Conservation (phyloP, 2,888 invertebrate genomes). For the Elmis aenea region DNA sequence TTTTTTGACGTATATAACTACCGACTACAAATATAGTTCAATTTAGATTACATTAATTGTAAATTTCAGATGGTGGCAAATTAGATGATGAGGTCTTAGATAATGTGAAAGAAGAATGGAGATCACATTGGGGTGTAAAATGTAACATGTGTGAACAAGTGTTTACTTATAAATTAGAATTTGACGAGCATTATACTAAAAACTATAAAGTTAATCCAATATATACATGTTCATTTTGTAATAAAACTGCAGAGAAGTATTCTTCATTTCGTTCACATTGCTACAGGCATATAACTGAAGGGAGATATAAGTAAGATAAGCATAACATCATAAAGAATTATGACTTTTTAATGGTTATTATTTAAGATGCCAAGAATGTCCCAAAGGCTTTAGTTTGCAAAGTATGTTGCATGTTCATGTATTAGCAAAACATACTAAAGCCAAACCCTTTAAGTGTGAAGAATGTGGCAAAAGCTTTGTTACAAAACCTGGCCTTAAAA, state of each 20-base stretch:
- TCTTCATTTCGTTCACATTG: constrained; percentile 53
- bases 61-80: constrained; percentile 33
- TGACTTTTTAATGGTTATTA: constrained; percentile 4
- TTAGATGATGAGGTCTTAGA: constrained; percentile 45
- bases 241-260: constrained; percentile 53
- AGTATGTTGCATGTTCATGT: constrained; percentile 53
- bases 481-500: constrained; percentile 47
- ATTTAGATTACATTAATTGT: constrained; percentile 1
- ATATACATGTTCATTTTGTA: constrained; percentile 56
- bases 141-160: constrained; percentile 52
- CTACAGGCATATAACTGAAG: constrained; percentile 54
- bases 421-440: constrained; percentile 47
- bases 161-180: constrained; percentile 50
- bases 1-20: too few relatives aligned
- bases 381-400: constrained; percentile 51
- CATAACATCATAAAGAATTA: background rate
- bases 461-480: constrained; percentile 47
- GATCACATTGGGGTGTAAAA: constrained; percentile 50
- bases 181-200: constrained; percentile 51
- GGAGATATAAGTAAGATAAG: constrained; percentile 49
- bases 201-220: constrained; percentile 46
- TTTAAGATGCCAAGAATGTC: constrained; percentile 52
- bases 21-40: too few relatives aligned
- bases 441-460: constrained; percentile 46
- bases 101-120: constrained; percentile 47